phyloP scores from a whole-genome alignment of 2,113 vertebrate genomes.

The Erinaceus europaeus region DNA sequence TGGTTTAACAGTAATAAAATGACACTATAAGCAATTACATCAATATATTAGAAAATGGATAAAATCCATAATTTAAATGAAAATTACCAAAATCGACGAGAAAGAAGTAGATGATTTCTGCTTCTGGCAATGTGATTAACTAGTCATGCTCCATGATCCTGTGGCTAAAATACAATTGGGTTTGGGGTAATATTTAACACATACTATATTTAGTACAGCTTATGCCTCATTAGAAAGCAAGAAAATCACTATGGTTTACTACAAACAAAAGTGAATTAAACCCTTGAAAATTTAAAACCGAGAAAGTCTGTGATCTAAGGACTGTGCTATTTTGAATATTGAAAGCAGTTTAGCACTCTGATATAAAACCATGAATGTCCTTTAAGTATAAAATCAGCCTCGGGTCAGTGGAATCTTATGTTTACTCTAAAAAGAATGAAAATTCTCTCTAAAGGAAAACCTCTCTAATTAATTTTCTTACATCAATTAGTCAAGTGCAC shows the following conservation, averaged over 20 bases:
- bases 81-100: background rate
- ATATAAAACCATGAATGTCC: too few relatives aligned
- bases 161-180: background rate
- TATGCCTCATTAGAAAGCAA: background rate
- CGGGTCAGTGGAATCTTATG: background rate
- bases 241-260: background rate
- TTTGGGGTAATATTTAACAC: background rate
- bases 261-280: background rate
- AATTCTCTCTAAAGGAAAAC: background rate
- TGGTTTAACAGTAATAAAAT: background rate
- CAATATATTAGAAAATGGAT: background rate
- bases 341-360: too few relatives aligned
- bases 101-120: background rate
- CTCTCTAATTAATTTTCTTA: background rate
- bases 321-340: too few relatives aligned
- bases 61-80: background rate
- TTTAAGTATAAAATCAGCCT: background rate
- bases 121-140: background rate
- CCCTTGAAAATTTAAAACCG: background rate
- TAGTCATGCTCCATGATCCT: background rate
- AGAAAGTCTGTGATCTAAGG: background rate
- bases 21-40: background rate
- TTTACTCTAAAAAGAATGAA: background rate
- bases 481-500: background rate
- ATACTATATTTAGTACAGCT: background rate